A percentile compares a stretch with the other conserved stretches of the same genome.
These are phyloP conservation scores for Himalopsyche tibetana DNA, from an alignment of 2,888 invertebrate species.

Conservation along the genomic window DNA sequence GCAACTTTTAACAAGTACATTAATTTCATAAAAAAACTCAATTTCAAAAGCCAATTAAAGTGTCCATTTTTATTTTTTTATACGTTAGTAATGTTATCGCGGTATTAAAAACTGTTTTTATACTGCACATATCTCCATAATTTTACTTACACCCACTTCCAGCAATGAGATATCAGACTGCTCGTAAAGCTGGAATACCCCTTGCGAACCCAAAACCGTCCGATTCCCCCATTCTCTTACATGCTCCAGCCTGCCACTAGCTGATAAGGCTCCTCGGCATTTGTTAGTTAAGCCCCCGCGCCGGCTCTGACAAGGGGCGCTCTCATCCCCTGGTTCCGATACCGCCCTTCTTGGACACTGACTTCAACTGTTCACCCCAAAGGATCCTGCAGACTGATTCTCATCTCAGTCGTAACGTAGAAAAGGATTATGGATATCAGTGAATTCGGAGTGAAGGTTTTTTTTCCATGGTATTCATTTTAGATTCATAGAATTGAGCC, in stretches of 20 bases:
- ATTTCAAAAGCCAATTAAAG: too few relatives aligned
- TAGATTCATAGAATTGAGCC: neutral
- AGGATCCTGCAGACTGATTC: conserved; percentile 10
- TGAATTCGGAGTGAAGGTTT: neutral
- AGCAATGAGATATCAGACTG: conserved; percentile 6
- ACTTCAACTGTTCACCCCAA: conserved; percentile 1
- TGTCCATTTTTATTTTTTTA: too few relatives aligned
- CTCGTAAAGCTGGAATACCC: conserved; percentile 24
- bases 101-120: too few relatives aligned
- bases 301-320: conserved; percentile 45
- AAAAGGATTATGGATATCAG: conserved; percentile 28
- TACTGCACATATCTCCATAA: neutral
- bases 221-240: conserved; percentile 1
- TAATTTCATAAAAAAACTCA: too few relatives aligned
- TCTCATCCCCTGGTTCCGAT: conserved; percentile 8
- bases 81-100: too few relatives aligned
- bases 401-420: conserved; percentile 15
- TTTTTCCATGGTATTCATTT: neutral
- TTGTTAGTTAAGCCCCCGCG: conserved; percentile 57
- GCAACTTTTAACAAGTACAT: too few relatives aligned
- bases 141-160: neutral
- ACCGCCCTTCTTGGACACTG: conserved; percentile 26
- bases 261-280: conserved; percentile 58
- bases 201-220: conserved; percentile 29
- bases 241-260: conserved; percentile 59